These are phyloP conservation scores for Seira musarum DNA, from an alignment of 2,888 invertebrate genomes.

Conservation along the genomic window DNA sequence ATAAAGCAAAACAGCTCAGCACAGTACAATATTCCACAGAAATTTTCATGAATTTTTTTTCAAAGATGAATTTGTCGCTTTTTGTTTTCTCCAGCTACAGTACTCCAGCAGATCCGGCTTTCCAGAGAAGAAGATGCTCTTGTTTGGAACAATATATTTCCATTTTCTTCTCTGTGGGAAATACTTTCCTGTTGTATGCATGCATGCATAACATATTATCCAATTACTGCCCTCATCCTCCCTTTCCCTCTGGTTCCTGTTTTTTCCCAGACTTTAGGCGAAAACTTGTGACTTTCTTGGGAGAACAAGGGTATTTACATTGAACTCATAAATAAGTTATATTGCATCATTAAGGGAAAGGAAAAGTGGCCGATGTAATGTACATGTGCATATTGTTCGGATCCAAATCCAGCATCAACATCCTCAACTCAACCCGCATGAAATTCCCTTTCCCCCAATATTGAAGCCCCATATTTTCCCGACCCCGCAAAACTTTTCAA, in stretches of 20 bases:
- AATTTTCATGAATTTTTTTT: background rate
- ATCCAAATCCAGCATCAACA: too few species aligned
- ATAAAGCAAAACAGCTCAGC: slow-evolving; percentile 13
- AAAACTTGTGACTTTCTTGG: slow-evolving; percentile 6
- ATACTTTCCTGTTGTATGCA: background rate
- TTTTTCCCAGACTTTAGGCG: background rate
- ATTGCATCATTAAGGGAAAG: background rate
- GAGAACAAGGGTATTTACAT: slow-evolving; percentile 9
- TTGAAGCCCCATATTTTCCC: background rate
- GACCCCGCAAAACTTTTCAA: background rate
- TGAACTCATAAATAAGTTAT: slow-evolving; percentile 12
- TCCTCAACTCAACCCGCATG: too few species aligned
- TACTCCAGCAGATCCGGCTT: too few species aligned
- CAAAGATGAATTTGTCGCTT: slow-evolving; percentile 23
- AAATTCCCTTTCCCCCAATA: background rate
- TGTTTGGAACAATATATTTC: background rate
- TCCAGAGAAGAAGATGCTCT: too few species aligned
- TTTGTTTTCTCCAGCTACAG: slow-evolving; percentile 1
- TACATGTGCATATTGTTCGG: too few species aligned
- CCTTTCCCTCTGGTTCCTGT: too few species aligned
- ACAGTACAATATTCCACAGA: background rate
- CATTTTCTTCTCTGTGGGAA: background rate
- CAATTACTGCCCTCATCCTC: background rate
- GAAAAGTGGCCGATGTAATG: background rate
- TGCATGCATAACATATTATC: slow-evolving; percentile 6